Percentiles rank a stretch among this genome's conserved stretches.
These are phyloP conservation scores for Dermatemys mawii DNA, from an alignment of 2,113 vertebrate genomes.

Conservation along the genomic window DNA sequence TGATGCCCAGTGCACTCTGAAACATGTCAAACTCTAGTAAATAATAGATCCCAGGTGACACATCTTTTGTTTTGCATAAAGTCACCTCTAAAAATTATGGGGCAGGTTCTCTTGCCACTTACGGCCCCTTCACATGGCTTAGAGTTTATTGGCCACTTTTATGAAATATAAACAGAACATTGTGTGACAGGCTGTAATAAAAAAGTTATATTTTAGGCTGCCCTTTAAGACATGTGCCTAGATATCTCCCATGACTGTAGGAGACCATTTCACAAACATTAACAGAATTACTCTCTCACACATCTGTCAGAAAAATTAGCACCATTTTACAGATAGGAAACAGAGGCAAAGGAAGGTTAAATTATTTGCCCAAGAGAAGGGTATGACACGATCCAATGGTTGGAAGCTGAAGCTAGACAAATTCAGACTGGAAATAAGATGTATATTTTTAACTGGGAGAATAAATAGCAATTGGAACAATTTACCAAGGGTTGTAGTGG, in stretches of 20 bases:
- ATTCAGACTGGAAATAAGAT: not conserved
- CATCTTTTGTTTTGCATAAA: not conserved
- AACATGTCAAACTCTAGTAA: not conserved
- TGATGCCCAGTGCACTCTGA: not conserved
- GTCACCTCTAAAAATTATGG: not conserved
- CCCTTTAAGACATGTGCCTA: not conserved
- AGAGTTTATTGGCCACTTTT: not conserved
- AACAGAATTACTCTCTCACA: not conserved
- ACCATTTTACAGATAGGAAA: not conserved
- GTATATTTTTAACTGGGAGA: not conserved
- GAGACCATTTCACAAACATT: not conserved
- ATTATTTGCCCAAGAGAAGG: not conserved
- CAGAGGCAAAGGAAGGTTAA: not conserved
- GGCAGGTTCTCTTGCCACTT: accelerated
- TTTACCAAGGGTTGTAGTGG: not conserved
- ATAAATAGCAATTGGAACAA: not conserved
- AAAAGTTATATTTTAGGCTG: not conserved
- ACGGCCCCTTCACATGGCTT: not conserved
- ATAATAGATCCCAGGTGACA: not conserved
- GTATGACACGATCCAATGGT: not conserved
- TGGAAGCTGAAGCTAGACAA: not conserved
- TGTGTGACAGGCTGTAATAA: not conserved
- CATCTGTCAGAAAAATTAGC: not conserved
- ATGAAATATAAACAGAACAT: not conserved
- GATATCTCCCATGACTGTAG: not conserved